Evolutionary conservation across 1,140 invertebrate species (phyloP).

Genomic region (Halyomorpha halys): DNA sequence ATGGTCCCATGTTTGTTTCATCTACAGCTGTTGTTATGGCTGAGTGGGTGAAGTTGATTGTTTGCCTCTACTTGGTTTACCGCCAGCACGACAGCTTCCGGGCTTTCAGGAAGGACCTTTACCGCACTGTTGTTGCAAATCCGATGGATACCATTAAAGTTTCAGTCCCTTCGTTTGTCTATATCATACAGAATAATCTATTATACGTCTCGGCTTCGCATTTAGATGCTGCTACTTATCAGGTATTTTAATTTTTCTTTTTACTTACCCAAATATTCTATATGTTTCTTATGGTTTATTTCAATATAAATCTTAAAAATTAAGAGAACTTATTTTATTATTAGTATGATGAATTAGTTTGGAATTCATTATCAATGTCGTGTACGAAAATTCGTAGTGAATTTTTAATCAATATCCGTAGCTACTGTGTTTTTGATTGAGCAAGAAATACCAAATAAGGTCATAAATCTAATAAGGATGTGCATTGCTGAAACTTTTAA

Average conservation of each 20-base stretch:
- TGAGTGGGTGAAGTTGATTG: conserved; percentile 85
- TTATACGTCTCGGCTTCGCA: conserved; percentile 94
- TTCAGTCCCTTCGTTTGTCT: conserved; percentile 88
- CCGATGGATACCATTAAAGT: conserved; percentile 85
- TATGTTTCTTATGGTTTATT: too few species aligned
- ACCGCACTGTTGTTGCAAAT: conserved; percentile 67
- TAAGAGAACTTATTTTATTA: too few species aligned
- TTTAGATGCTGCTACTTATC: conserved; percentile 95
- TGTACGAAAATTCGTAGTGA: too few species aligned
- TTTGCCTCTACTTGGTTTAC: conserved; percentile 70
- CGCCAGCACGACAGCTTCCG: conserved; percentile 58
- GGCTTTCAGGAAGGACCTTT: conserved; percentile 48
- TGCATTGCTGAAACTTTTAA: too few species aligned
- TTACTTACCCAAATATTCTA: too few species aligned
- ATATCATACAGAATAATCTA: conserved; percentile 95
- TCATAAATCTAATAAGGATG: too few species aligned
- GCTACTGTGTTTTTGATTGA: too few species aligned
- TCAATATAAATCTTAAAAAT: too few species aligned
- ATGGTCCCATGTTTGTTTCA: conserved; percentile 82
- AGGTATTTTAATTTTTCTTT: conserved; percentile 81
- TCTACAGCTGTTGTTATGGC: conserved; percentile 93
- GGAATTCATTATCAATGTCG: too few species aligned
- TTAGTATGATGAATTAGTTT: too few species aligned
- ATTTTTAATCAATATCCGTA: too few species aligned
- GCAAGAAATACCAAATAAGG: too few species aligned